These are phyloP conservation scores for Halcyon malimbica DNA, from an alignment of 2,113 vertebrate genomes.

Conservation along the genomic window DNA sequence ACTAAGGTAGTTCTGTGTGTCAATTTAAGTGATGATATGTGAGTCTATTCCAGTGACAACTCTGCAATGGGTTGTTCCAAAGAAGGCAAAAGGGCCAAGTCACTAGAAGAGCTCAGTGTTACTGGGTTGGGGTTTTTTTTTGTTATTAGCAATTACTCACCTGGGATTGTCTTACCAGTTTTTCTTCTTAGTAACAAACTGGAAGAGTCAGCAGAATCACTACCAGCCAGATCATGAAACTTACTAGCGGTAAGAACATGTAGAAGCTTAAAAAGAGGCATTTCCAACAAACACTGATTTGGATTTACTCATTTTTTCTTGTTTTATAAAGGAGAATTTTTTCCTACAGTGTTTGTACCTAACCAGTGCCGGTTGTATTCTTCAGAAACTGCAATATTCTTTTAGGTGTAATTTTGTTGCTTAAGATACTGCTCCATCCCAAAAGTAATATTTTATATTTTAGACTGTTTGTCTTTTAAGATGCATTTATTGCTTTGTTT, in stretches of 20 bases:
- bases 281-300: not conserved
- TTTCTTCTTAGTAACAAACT: not conserved
- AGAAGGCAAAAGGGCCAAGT: not conserved
- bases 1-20: not conserved
- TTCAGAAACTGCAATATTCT: not conserved
- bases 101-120: slow-evolving; percentile 26
- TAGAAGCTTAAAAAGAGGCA: not conserved
- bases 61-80: not conserved
- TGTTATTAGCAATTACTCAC: slow-evolving; percentile 14
- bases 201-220: slow-evolving; percentile 3
- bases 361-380: not conserved
- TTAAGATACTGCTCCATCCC: not conserved
- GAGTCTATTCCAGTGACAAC: not conserved
- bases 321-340: not conserved
- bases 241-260: not conserved
- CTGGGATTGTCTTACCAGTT: slow-evolving; percentile 8
- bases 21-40: not conserved
- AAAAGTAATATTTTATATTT: slow-evolving; percentile 9
- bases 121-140: not conserved
- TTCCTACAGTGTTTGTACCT: not conserved
- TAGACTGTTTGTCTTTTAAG: slow-evolving; percentile 49
- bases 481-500: slow-evolving; percentile 64
- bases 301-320: not conserved
- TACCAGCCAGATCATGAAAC: not conserved
- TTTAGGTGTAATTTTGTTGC: not conserved